phyloP scores from a whole-genome alignment of 2,797 vertebrate genomes.

The Aplochiton taeniatus region DNA sequence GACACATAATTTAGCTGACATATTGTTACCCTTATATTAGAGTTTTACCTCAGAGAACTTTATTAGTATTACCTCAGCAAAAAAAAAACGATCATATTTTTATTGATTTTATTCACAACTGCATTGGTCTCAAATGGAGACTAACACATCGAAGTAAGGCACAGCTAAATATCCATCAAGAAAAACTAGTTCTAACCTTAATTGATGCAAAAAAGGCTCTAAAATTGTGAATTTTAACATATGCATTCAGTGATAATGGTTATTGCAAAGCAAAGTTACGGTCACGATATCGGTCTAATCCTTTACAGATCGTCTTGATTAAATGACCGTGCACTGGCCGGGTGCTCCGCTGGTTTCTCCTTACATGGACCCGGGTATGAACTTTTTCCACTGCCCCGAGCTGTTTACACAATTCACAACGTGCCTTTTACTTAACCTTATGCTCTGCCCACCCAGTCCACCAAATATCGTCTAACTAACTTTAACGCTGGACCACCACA shows the following conservation, averaged over 20 bases:
- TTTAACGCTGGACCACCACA: constrained; percentile 22
- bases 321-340: constrained; percentile 74
- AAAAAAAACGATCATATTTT: too few relatives aligned
- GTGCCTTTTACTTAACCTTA: constrained; percentile 73
- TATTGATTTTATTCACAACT: too few relatives aligned
- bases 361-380: constrained; percentile 84
- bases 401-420: constrained; percentile 80
- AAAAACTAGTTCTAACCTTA: not conserved
- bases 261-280: constrained; percentile 66
- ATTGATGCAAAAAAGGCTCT: not conserved
- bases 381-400: constrained; percentile 80
- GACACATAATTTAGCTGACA: not conserved
- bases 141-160: too few relatives aligned
- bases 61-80: too few relatives aligned
- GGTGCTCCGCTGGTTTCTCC: constrained; percentile 65
- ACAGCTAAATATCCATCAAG: too few relatives aligned
- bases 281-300: constrained; percentile 69
- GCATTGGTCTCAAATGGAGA: too few relatives aligned
- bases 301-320: constrained; percentile 73
- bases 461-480: constrained; percentile 36
- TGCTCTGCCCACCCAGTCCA: constrained; percentile 65
- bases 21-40: too few relatives aligned
- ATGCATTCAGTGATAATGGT: constrained; percentile 35
- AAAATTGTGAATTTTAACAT: not conserved
- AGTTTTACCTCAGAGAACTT: too few relatives aligned